A percentile compares a stretch with the other conserved stretches of the same genome.
phyloP scores from a whole-genome alignment of 2,797 vertebrate species.

The Acanthurus lineatus region DNA sequence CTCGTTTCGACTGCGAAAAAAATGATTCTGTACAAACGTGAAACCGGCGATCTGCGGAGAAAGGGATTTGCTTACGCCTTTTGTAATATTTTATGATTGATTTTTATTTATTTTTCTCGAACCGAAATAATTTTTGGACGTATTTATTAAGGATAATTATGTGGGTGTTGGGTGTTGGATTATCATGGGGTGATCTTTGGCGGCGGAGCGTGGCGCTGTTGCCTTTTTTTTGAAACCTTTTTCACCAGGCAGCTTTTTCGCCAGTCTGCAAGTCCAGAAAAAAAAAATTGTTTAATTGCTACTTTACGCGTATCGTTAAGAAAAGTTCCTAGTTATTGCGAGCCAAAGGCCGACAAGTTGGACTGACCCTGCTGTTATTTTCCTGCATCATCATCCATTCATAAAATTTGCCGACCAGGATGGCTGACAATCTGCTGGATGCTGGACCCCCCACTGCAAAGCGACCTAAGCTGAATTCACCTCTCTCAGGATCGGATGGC shows the following conservation, averaged over 20 bases:
- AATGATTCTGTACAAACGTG: slow-evolving; percentile 77
- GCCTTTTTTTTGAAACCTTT: slow-evolving; percentile 86
- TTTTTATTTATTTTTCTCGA: slow-evolving; percentile 78
- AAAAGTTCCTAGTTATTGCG: slow-evolving; percentile 58
- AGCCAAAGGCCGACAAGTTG: slow-evolving; percentile 34
- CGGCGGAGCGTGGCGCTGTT: slow-evolving; percentile 95
- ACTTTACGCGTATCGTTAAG: slow-evolving; percentile 49
- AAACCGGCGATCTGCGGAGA: slow-evolving; percentile 72
- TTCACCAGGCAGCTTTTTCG: slow-evolving; percentile 78
- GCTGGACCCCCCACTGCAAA: slow-evolving; percentile 96
- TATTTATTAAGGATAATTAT: slow-evolving; percentile 86
- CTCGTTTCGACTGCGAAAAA: slow-evolving; percentile 81
- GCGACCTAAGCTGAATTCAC: slow-evolving; percentile 96
- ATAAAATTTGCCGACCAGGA: slow-evolving; percentile 73
- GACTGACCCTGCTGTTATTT: slow-evolving; percentile 50
- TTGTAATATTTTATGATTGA: slow-evolving; percentile 79
- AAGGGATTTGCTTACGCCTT: slow-evolving; percentile 66
- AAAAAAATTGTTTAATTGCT: slow-evolving; percentile 61
- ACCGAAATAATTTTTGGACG: slow-evolving; percentile 77
- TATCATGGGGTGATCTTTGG: slow-evolving; percentile 90
- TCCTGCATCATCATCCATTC: slow-evolving; percentile 51
- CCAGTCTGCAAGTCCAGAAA: slow-evolving; percentile 72
- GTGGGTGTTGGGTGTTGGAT: slow-evolving; percentile 91
- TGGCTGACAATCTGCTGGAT: slow-evolving; percentile 98
- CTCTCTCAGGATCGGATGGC: slow-evolving; percentile 92